Base-by-base conservation (phyloP, 2,797 vertebrate genomes). In the Epinephelus coioides region DNA sequence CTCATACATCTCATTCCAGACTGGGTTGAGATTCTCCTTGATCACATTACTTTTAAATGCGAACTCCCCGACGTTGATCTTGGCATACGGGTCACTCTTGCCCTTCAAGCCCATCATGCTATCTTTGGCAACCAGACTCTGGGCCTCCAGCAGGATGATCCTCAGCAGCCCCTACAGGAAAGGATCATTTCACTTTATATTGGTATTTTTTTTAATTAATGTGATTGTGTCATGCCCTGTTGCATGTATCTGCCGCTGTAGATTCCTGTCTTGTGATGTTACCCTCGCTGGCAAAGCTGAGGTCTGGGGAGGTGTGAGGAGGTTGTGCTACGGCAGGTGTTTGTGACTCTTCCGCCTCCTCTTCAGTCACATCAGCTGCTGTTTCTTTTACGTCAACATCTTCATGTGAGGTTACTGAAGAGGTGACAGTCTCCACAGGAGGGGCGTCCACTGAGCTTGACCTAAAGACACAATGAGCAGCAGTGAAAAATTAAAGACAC, bases 1-100 rank as follows among this genome's bases (percentile, higher is more conserved):
- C 97, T 98, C 96, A 73, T 97, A 97, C 94, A 97, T 94, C 89
- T 98, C 97, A 40, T 97, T 97, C 97, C 97, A 98, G 56, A 91
- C 93, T 1, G 97, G 97, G 87, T 95, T 96, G 65, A 98, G 96
- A 59, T 97, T 96, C 86, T 97, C 97, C 63, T 97, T 96, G 72
- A 98, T 78, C 50, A 98, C 97, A 1, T 85, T 92, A 86, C 96
- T 98, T 74, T 95, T 96, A 82, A 98, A 96, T 6, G 60, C 83
- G 38, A 60, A 73, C 1, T 93, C 95, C 21, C 95, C 96, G 1
- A 96, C 82, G 18, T 70, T 95, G 55, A 97, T 92, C 68, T 96
- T 96, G 40, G 95, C 95, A 0, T 99, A 99, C 0, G 98, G 98
- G 88, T 99, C 98, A 19, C 97, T 98, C 79, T 97, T 98, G 53